These are phyloP conservation scores for Drosophila histrio DNA, from an alignment of 2,888 invertebrate genomes.

Conservation along the genomic window DNA sequence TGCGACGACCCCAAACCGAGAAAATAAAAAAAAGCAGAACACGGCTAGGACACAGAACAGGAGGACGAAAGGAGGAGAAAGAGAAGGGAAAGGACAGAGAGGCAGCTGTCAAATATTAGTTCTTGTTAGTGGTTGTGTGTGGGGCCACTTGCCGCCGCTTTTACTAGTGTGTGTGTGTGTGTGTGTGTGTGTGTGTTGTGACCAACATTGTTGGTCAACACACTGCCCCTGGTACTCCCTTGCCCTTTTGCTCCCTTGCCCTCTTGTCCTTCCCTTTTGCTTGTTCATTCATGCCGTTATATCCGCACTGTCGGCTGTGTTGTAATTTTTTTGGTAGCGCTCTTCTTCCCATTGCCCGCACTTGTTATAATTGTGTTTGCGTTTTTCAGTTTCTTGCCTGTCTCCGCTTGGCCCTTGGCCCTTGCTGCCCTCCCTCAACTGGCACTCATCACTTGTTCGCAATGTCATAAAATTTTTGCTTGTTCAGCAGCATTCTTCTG, in stretches of 20 bases:
- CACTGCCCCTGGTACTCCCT: constrained; percentile 21
- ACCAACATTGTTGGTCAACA: constrained; percentile 77
- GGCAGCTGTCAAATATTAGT: constrained; percentile 56
- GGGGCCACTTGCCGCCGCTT: constrained; percentile 18
- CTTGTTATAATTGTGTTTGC: constrained; percentile 77
- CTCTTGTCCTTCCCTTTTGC: constrained; percentile 1
- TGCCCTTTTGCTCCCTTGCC: no score
- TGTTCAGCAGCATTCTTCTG: constrained; percentile 70
- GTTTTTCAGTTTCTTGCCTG: constrained; percentile 63
- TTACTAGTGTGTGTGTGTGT: constrained; percentile 4
- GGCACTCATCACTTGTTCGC: constrained; percentile 56
- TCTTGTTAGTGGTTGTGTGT: constrained; percentile 42
- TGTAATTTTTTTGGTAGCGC: constrained; percentile 27
- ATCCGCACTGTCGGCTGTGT: constrained; percentile 31
- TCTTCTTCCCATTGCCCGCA: constrained; percentile 55
- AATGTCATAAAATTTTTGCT: constrained; percentile 76
- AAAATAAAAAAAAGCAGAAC: not conserved
- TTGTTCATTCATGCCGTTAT: constrained; percentile 40
- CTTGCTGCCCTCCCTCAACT: not conserved
- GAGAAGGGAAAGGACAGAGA: not conserved
- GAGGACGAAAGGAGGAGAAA: not conserved
- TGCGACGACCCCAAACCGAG: constrained; percentile 38
- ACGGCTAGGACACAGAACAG: not conserved
- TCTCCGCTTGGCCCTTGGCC: not conserved
- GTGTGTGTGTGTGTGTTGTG: constrained; percentile 54